Evolutionary conservation across 1,140 invertebrate species (phyloP).

Genomic region (Ericerus pela): DNA sequence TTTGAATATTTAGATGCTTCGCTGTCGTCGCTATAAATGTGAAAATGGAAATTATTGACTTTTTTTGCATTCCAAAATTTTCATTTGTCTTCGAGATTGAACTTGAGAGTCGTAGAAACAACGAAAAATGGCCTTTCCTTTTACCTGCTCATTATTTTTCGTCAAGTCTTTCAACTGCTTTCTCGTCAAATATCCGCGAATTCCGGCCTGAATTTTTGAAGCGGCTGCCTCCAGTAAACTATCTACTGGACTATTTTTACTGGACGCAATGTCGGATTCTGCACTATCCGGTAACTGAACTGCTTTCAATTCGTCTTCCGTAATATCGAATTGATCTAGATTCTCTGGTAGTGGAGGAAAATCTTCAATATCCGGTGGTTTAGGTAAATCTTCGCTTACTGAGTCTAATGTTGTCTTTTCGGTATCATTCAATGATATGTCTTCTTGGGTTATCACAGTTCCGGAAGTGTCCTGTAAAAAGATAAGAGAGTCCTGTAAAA

Average conservation of each 20-base stretch:
- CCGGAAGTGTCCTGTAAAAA: background rate
- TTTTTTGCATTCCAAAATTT: no score
- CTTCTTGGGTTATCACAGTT: conserved; percentile 9
- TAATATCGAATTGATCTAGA: conserved; percentile 1
- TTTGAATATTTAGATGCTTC: no score
- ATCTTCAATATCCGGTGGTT: background rate
- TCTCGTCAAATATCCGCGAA: conserved; percentile 51
- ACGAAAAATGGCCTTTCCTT: no score
- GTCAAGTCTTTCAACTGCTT: conserved; percentile 30
- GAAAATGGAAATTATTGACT: no score
- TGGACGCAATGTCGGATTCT: no score
- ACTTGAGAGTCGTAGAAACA: no score
- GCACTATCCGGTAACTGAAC: conserved; percentile 2
- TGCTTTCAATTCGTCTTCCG: conserved; percentile 1
- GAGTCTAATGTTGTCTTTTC: background rate
- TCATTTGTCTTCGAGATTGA: no score
- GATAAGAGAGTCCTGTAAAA: background rate
- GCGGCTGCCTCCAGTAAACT: conserved; percentile 39
- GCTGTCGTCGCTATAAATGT: no score
- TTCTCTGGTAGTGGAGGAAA: conserved; percentile 5
- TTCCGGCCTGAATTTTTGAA: conserved; percentile 57
- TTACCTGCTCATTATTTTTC: no score
- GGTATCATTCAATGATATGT: conserved; percentile 1
- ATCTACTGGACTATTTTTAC: background rate
- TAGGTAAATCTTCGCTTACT: conserved; percentile 5